A percentile compares a stretch with the other conserved stretches of the same genome.
phyloP scores from a whole-genome alignment of 2,113 vertebrate species.

The Enhydra lutris region DNA sequence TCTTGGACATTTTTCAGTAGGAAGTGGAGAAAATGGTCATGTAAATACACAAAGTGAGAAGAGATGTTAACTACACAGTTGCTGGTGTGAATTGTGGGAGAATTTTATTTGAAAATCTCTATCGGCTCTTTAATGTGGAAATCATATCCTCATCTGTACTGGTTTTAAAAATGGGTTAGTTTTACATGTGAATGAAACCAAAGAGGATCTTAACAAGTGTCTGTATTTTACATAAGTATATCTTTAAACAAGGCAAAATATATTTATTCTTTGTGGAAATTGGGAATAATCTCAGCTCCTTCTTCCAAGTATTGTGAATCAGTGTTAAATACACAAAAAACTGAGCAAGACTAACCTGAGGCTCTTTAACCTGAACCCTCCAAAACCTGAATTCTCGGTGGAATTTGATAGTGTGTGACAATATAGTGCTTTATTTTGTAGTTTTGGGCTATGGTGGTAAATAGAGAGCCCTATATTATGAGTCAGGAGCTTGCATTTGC shows the following conservation, averaged over 20 bases:
- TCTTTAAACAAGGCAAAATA: not conserved
- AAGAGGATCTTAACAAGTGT: not conserved
- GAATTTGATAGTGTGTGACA: not conserved
- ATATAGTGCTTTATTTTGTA: not conserved
- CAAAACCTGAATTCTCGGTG: not conserved
- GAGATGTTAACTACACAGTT: not conserved
- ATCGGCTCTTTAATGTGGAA: not conserved
- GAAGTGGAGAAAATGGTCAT: not conserved
- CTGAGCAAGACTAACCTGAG: not conserved
- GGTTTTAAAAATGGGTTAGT: not conserved
- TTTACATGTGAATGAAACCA: not conserved
- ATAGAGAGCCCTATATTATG: not conserved
- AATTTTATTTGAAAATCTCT: not conserved
- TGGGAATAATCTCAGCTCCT: not conserved
- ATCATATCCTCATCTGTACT: not conserved
- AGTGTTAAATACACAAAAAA: not conserved
- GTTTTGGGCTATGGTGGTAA: not conserved
- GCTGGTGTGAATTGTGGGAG: not conserved
- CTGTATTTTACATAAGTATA: not conserved
- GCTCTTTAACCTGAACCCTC: not conserved
- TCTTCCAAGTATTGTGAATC: not conserved
- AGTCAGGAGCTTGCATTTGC: not conserved
- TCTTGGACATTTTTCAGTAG: slow-evolving; percentile 2
- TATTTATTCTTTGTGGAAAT: not conserved
- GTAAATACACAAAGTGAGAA: not conserved